Evolutionary conservation across 2,113 vertebrate genomes (phyloP).

Genomic region (Balaeniceps rex): DNA sequence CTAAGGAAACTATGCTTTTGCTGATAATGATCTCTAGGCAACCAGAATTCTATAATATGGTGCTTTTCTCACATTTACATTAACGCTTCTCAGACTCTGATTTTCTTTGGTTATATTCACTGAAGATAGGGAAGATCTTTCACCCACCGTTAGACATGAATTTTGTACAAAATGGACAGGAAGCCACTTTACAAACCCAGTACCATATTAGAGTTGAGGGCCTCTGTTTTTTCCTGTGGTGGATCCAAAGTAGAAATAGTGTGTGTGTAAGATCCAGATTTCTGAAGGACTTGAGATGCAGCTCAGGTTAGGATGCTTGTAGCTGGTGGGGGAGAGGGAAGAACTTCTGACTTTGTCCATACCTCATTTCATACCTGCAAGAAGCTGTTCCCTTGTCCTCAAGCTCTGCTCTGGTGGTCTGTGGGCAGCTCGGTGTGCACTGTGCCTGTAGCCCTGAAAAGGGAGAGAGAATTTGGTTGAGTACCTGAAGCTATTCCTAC

Average conservation of each 20-base stretch:
- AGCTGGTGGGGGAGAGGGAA: not conserved
- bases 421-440: not conserved
- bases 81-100: not conserved
- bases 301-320: not conserved
- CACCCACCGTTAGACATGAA: not conserved
- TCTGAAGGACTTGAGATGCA: not conserved
- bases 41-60: not conserved
- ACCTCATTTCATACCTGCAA: not conserved
- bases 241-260: not conserved
- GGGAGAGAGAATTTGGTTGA: not conserved
- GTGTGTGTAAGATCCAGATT: not conserved
- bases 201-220: not conserved
- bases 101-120: not conserved
- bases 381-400: not conserved
- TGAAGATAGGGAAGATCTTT: not conserved
- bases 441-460: not conserved
- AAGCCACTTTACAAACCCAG: not conserved
- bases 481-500: not conserved
- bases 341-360: not conserved
- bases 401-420: fast-evolving
- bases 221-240: not conserved
- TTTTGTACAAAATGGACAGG: not conserved
- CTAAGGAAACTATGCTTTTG: not conserved
- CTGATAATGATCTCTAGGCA: conserved; percentile 49
- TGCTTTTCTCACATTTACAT: not conserved